Percentiles rank a stretch among this genome's conserved stretches.
Evolutionary conservation across 1,140 invertebrate genomes (phyloP).

Genomic region (Eurosta solidaginis): DNA sequence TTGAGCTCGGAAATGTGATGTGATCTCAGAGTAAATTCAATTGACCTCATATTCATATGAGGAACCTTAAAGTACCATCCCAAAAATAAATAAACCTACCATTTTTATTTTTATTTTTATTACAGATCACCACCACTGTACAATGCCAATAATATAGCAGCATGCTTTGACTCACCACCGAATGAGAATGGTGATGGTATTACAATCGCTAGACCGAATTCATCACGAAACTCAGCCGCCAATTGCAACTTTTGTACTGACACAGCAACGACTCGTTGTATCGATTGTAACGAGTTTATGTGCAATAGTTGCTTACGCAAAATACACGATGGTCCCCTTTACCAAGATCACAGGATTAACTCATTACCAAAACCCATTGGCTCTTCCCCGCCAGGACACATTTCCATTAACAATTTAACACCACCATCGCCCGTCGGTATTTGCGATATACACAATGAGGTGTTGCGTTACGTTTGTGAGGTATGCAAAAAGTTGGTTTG

Average conservation of each 20-base stretch:
- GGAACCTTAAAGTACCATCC: too few relatives aligned
- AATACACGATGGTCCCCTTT: conserved; percentile 71
- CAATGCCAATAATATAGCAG: conserved; percentile 53
- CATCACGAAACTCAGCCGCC: conserved; percentile 53
- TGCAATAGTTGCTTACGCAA: conserved; percentile 76
- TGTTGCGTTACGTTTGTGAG: conserved; percentile 74
- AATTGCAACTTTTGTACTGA: conserved; percentile 54
- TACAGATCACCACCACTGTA: conserved; percentile 53
- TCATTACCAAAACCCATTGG: conserved; percentile 64
- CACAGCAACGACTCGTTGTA: conserved; percentile 66
- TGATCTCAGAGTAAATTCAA: too few relatives aligned
- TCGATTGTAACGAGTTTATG: conserved; percentile 77
- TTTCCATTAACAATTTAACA: conserved; percentile 50
- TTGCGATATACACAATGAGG: conserved; percentile 72
- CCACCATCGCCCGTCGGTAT: conserved; percentile 49
- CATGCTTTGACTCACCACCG: conserved; percentile 42
- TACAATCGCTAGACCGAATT: conserved; percentile 29
- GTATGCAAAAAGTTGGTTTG: conserved; percentile 72
- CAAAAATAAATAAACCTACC: too few relatives aligned
- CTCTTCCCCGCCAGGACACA: conserved; percentile 56
- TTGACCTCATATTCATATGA: too few relatives aligned
- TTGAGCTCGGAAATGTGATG: too few relatives aligned
- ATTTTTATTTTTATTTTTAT: too few relatives aligned
- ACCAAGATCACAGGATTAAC: conserved; percentile 73
- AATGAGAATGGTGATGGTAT: conserved; percentile 51